Evolutionary conservation across 2,113 vertebrate genomes (phyloP).

Genomic region (Crotalus helleri): DNA sequence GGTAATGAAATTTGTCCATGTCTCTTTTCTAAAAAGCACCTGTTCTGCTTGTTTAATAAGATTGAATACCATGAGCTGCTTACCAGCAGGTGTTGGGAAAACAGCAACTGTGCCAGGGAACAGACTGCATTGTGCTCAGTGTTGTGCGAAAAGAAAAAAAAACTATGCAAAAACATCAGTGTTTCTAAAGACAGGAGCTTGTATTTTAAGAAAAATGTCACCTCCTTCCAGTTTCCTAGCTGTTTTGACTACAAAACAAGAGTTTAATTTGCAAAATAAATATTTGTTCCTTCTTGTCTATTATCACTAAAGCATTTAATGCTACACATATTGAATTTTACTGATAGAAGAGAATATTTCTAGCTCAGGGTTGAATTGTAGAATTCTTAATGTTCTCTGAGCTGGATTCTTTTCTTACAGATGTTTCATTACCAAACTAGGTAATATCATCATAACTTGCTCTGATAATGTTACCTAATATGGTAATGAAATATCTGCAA

Average conservation of each 20-base stretch:
- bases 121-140: not conserved
- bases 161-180: not conserved
- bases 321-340: not conserved
- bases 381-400: not conserved
- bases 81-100: not conserved
- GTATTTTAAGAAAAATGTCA: not conserved
- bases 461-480: not conserved
- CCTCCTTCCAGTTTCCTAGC: not conserved
- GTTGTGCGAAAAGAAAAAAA: not conserved
- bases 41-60: not conserved
- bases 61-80: not conserved
- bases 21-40: not conserved
- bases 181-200: not conserved
- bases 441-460: not conserved
- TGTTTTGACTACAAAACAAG: not conserved
- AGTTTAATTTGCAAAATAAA: not conserved
- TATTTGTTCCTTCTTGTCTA: not conserved
- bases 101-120: not conserved
- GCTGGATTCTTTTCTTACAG: not conserved
- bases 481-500: not conserved
- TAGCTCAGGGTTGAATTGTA: not conserved
- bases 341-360: not conserved
- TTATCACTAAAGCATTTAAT: not conserved
- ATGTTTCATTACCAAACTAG: not conserved
- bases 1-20: not conserved